phyloP scores from a whole-genome alignment of 2,797 vertebrate genomes.

The Calcarius lapponicus region DNA sequence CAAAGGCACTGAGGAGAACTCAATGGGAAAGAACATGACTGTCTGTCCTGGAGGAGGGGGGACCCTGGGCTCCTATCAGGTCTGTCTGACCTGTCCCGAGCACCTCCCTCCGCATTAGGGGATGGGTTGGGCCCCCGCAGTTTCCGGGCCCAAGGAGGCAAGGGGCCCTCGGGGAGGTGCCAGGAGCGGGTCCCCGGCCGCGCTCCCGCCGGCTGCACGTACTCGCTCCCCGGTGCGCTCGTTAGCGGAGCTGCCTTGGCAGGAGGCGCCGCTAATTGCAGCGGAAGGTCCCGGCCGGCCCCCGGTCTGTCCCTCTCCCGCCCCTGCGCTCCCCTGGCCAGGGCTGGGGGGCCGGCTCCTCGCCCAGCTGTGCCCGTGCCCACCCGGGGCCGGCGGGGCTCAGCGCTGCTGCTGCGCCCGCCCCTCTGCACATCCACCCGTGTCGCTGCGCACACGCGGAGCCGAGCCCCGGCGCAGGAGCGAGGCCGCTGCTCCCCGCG shows the following conservation, averaged over 20 bases:
- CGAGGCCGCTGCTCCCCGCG: fast-evolving
- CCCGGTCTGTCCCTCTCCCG: neutral
- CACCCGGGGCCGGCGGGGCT: neutral
- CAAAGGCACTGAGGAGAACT: neutral
- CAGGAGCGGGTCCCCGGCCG: fast-evolving
- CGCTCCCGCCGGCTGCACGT: neutral
- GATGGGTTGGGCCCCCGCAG: fast-evolving
- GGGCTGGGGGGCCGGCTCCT: neutral
- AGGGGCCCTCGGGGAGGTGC: neutral
- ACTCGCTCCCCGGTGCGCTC: neutral
- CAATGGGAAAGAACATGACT: neutral
- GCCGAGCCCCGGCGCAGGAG: neutral
- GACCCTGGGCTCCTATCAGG: fast-evolving
- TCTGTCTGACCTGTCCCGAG: neutral
- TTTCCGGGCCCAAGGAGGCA: neutral
- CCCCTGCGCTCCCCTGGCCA: neutral
- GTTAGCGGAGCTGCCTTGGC: neutral
- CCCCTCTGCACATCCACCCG: neutral
- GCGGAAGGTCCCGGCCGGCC: neutral
- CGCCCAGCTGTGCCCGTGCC: neutral
- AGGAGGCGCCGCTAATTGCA: neutral
- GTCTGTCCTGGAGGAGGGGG: neutral
- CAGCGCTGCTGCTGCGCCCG: neutral
- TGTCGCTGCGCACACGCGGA: neutral
- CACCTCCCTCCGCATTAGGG: neutral